A percentile compares a stretch with the other conserved stretches of the same genome.
phyloP scores from a whole-genome alignment of 2,888 invertebrate species.

The Siphonodentalium dalli region DNA sequence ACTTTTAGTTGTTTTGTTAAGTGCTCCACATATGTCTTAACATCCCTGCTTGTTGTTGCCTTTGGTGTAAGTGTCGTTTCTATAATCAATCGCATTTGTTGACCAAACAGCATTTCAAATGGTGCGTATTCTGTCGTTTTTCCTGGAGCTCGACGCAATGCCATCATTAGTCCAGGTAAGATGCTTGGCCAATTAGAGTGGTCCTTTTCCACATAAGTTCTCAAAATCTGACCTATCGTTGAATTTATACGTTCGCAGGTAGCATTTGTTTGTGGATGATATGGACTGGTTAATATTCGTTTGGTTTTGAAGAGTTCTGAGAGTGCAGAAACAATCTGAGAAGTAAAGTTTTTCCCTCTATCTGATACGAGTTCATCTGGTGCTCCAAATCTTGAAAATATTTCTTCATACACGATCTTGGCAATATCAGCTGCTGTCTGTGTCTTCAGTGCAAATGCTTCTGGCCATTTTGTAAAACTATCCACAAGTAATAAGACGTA shows the following conservation, averaged over 20 bases:
- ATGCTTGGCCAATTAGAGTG: conserved; percentile 28
- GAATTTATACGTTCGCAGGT: conserved; percentile 30
- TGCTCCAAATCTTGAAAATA: conserved; percentile 33
- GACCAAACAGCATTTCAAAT: conserved; percentile 27
- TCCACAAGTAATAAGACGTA: conserved; percentile 36
- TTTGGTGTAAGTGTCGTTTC: conserved; percentile 23
- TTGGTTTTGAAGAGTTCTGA: conserved; percentile 31
- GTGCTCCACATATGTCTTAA: conserved; percentile 17
- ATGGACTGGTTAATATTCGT: conserved; percentile 22
- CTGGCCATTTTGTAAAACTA: conserved; percentile 26
- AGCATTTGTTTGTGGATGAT: conserved; percentile 31
- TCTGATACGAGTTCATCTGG: conserved; percentile 27
- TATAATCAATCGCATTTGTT: conserved; percentile 27
- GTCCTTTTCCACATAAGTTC: conserved; percentile 21
- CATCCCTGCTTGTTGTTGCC: conserved; percentile 21
- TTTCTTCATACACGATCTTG: conserved; percentile 24
- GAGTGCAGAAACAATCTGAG: conserved; percentile 25
- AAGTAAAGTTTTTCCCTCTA: conserved; percentile 30
- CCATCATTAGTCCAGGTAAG: conserved; percentile 32
- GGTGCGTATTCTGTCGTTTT: conserved; percentile 29
- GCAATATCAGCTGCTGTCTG: conserved; percentile 31
- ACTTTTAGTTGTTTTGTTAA: conserved; percentile 19
- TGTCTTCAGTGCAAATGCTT: conserved; percentile 30
- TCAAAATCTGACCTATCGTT: conserved; percentile 25
- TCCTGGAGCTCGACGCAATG: conserved; percentile 26